Base-by-base conservation (phyloP, 2,888 invertebrate genomes). In the Caenorhabditis drosophilae region DNA sequence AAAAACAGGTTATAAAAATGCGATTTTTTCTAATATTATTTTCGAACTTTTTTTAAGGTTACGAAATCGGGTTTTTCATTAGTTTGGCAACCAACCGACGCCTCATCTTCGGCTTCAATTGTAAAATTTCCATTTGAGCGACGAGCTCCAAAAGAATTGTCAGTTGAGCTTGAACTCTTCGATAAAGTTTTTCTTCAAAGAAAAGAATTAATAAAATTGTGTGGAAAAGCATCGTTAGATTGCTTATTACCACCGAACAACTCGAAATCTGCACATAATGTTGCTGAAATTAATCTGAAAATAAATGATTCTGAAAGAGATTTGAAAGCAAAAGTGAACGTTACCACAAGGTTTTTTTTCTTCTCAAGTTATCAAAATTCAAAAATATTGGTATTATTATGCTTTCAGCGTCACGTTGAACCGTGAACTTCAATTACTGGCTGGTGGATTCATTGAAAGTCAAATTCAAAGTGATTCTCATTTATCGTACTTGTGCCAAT, bases 171-270 rank as follows among this genome's bases (percentile, higher is more conserved):
- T 22, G 78, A 79, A 34, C 64, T 84, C 6, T 84, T 75, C 52
- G 83, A 82, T 57, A 84, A 85, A 66, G 81, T 83, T 31, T 82
- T 86, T 81, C 77, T 84, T 77, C 81, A 86, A 83, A 61, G 84
- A 81, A 74, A 79, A 72, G 64, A 84, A 80, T 63, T 83, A 79
- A 53, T 81, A 67, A 58, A 73, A 40, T 45, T 75, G 47, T 54
- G 62, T 27, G 75, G 75, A 41, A 67, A 62, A 23, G 71, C 62
- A 12, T 60, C 71, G n/a, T 44, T 75, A 15, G 75, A 75, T 55
- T 59, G 81, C 72, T 55, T 81, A 1, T 58, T 85, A 63, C 84
- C 85, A n/a, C 85, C 85, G 11, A 66, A 73, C 20, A 80, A 79
- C 59, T 76, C 76, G 25, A 82, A 82, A 57, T 59, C 76, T 22